phyloP scores from a whole-genome alignment of 2,797 vertebrate genomes.

The Melanotaenia boesemani region DNA sequence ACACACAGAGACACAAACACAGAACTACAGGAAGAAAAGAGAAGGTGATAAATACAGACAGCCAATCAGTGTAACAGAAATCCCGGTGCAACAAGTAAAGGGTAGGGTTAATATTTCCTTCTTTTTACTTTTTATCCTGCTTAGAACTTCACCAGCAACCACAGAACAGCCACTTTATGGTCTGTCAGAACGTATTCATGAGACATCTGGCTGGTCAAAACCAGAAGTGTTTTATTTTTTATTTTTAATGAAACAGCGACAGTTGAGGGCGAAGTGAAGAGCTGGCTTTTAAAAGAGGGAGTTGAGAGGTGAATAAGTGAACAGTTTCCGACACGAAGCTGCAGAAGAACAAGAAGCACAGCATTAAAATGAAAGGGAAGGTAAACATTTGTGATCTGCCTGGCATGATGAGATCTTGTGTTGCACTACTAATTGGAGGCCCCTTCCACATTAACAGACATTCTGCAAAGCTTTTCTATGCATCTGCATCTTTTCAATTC shows the following conservation, averaged over 20 bases:
- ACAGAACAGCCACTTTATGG: background rate
- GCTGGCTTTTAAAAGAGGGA: too few species aligned
- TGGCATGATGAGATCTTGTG: background rate
- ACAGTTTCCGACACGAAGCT: background rate
- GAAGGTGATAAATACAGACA: background rate
- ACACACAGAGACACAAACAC: background rate
- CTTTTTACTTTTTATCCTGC: background rate
- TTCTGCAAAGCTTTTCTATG: too few species aligned
- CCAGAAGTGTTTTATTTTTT: background rate
- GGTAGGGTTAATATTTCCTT: background rate
- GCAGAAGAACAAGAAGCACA: background rate
- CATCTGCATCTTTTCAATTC: too few species aligned
- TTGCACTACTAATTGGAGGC: background rate
- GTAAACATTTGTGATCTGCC: too few species aligned
- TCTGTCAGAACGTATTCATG: conserved; percentile 7
- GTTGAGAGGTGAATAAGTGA: background rate
- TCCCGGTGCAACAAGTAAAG: background rate
- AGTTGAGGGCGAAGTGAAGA: background rate
- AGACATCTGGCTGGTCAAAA: background rate
- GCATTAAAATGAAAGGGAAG: too few species aligned
- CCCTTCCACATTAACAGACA: too few species aligned
- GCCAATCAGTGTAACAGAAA: background rate
- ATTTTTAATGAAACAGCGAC: background rate
- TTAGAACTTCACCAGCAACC: background rate
- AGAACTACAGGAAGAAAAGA: too few species aligned